Base-by-base conservation (phyloP, 2,888 invertebrate genomes). In the Lutraria lutraria region DNA sequence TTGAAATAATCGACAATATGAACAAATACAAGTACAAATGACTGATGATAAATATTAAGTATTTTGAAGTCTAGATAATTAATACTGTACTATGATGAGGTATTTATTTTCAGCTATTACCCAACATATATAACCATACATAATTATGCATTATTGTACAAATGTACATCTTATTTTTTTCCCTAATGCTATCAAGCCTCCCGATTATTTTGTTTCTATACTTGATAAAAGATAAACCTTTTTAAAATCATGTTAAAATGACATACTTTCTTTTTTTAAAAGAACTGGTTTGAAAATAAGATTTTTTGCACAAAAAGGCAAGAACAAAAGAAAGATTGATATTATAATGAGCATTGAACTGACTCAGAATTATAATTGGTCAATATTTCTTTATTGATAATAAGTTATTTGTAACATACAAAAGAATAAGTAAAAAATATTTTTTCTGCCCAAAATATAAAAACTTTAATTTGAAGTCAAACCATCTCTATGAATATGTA, bases 31-130 rank as follows among this genome's bases (percentile, higher is more conserved):
- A 25, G 16, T 21, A 56, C 34, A 31, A 34, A 76, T 25, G 4
- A 25, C 31, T 16, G 31, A 76, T 34, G 76, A 76, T 34, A 25
- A 76, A 31, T 34, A 25, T 34, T 34, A 31, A 76, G 31, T 34
- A 76, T 76, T 76, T 76, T 13, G 19, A 76, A 31, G 13, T 31
- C 34, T 76, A 31, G 29, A 31, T 34, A 76, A 76, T 76, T 76
- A 76, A 76, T 76, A 76, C 76, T 76, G 76, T 76, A 76, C 31
- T 76, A 76, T 34, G 76, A 76, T 19, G 34, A 76, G 76, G 76
- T 76, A 76, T 31, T 34, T 76, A 10, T 19, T 25, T 31, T 31
- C 34, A 31, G 19, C 34, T 3, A 21, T 76, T 19, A 76, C 4
- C 76, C 31, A 15, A 31, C 72, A 29, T 12, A 29, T 29, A 72